Base-by-base conservation (phyloP, 1,140 invertebrate genomes). In the Solenopsis invicta region DNA sequence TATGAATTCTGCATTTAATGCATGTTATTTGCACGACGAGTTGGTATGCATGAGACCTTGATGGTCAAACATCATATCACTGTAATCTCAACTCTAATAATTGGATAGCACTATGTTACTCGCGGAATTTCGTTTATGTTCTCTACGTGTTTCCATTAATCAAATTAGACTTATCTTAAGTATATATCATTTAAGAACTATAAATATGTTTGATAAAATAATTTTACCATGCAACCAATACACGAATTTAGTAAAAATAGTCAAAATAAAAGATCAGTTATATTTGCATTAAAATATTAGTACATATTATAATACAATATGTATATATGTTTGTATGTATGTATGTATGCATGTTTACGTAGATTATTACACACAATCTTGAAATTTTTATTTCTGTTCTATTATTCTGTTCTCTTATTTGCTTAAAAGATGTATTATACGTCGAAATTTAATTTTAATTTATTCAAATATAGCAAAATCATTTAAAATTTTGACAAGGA, bases 41-140 rank as follows among this genome's bases (percentile, higher is more conserved):
- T 62, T 48, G 21, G 37, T 82, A 82, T 82, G 80, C 69, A 84
- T 84, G 69, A 84, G 41, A 75, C 75, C 80, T 84, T 84, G 80
- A 84, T 84, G 52, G 54, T 84, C 41, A 84, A 61, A 84, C 69
- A 84, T 34, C 59, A 56, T 62, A 84, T 56, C 66, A 81, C 52
- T 56, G 18, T 74, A 74, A 74, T 84, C 69, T 84, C 69, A 41
- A 84, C 61, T 75, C 80, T 84, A 84, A 74, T 84, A 84, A 74
- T 84, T 84, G 41, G 24, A 74, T 80, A 52, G 71, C 61, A 24
- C 29, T 16, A 16, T 50, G 6, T 41, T 45, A n/a, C 67, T 84
- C 69, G 8, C 41, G 13, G 12, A 72, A 45, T 69, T 72, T 59
- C 52, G 16, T 61, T 37, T 34, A 24, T 18, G 29, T 29, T 6